Percentiles rank a stretch among this genome's conserved stretches.
phyloP scores from a whole-genome alignment of 2,797 vertebrate species.

The Remorina albescens region DNA sequence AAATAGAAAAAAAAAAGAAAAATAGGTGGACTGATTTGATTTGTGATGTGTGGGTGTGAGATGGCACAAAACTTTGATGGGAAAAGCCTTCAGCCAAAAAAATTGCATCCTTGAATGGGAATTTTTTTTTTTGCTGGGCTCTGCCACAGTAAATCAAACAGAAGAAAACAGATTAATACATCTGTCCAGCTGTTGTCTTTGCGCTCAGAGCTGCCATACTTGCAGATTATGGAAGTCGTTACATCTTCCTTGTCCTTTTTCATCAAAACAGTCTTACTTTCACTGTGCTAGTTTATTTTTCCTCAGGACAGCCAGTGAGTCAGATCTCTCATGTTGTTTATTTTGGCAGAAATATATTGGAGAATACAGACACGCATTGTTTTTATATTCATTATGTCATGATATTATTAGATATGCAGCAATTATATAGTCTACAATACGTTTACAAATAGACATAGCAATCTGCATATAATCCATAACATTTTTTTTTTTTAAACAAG shows the following conservation, averaged over 20 bases:
- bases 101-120: constrained; percentile 24
- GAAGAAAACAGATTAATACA: constrained; percentile 23
- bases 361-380: background rate
- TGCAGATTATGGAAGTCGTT: constrained; percentile 47
- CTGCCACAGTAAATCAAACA: constrained; percentile 50
- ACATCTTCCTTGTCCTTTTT: constrained; percentile 29
- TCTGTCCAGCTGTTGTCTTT: constrained; percentile 47
- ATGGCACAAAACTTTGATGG: constrained; percentile 9
- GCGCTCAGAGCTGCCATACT: constrained; percentile 13
- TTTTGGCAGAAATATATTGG: constrained; percentile 19
- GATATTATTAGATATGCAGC: constrained; percentile 31
- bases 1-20: constrained; percentile 3
- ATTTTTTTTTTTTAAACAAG: constrained; percentile 62
- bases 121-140: constrained; percentile 43
- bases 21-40: background rate
- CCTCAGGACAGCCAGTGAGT: constrained; percentile 22
- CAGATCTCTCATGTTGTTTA: constrained; percentile 1
- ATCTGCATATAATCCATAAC: constrained; percentile 61
- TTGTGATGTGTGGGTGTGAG: background rate
- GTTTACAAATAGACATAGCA: constrained; percentile 31
- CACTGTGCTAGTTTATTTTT: background rate
- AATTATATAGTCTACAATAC: constrained; percentile 10
- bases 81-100: constrained; percentile 30
- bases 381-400: constrained; percentile 7
- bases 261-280: constrained; percentile 19